These are phyloP conservation scores for Leucophora obtusa DNA, from an alignment of 2,888 invertebrate genomes.

Conservation along the genomic window DNA sequence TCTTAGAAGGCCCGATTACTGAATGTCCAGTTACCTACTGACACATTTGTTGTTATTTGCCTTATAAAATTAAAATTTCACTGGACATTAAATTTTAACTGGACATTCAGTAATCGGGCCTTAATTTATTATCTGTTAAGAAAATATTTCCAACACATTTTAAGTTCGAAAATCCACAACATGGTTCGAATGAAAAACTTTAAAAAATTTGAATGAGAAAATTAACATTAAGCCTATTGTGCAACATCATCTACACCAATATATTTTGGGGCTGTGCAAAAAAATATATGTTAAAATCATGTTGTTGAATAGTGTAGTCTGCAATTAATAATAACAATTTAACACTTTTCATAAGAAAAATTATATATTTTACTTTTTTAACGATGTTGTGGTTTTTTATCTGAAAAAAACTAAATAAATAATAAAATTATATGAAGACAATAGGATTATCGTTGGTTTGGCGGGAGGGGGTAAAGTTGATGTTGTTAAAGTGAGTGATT, in stretches of 20 bases:
- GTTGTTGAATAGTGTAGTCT: constrained; percentile 63
- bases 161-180: no score
- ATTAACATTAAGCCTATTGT: neutral
- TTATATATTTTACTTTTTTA: constrained; percentile 71
- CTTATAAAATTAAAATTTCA: no score
- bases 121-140: no score
- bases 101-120: no score
- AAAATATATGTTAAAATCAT: constrained; percentile 21
- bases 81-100: no score
- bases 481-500: constrained; percentile 46
- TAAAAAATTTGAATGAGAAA: neutral
- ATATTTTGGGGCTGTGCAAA: neutral
- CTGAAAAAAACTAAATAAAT: constrained; percentile 2
- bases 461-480: constrained; percentile 7
- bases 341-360: constrained; percentile 74
- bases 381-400: constrained; percentile 22
- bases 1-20: no score
- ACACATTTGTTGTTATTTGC: no score
- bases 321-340: constrained; percentile 76
- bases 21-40: no score
- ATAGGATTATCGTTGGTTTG: constrained; percentile 31
- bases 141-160: no score
- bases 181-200: neutral
- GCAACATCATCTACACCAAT: neutral
- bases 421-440: constrained; percentile 21